Conservation (phyloP, 2,888 invertebrate genomes). For the Chirona hameri region DNA sequence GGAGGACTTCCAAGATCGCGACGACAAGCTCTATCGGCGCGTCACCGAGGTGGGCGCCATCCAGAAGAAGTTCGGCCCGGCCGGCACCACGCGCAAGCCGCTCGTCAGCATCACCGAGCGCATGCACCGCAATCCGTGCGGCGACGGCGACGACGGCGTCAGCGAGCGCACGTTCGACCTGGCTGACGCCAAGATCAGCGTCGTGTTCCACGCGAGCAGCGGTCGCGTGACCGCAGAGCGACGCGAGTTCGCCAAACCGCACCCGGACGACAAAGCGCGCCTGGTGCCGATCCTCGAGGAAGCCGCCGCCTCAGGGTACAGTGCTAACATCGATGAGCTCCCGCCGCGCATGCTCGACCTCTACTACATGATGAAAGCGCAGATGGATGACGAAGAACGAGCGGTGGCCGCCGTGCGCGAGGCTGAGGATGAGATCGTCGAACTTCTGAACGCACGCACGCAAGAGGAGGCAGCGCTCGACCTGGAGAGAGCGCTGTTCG, state of each 20-base stretch:
- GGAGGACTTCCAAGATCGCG: slow-evolving; percentile 5
- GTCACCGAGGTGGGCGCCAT: not conserved
- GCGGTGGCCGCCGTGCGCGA: slow-evolving; percentile 56
- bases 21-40: not conserved
- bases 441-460: slow-evolving; percentile 51
- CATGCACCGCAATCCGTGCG: slow-evolving; percentile 55
- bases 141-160: slow-evolving; percentile 59
- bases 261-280: slow-evolving; percentile 65
- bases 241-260: slow-evolving; percentile 64
- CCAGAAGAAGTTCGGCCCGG: slow-evolving; percentile 12
- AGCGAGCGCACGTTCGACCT: slow-evolving; percentile 63
- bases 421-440: slow-evolving; percentile 50
- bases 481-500: slow-evolving; percentile 54
- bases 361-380: slow-evolving; percentile 60
- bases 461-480: slow-evolving; percentile 53
- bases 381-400: slow-evolving; percentile 60
- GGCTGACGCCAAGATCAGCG: slow-evolving; percentile 57
- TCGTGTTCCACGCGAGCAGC: slow-evolving; percentile 62
- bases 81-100: not conserved
- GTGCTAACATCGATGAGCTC: slow-evolving; percentile 60
- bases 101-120: slow-evolving; percentile 55
- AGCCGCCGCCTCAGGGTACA: slow-evolving; percentile 61
- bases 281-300: slow-evolving; percentile 59
- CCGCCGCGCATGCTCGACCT: slow-evolving; percentile 61
- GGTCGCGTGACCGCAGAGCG: slow-evolving; percentile 60